phyloP scores from a whole-genome alignment of 1,140 invertebrate genomes.

The Drosophila burlai region DNA sequence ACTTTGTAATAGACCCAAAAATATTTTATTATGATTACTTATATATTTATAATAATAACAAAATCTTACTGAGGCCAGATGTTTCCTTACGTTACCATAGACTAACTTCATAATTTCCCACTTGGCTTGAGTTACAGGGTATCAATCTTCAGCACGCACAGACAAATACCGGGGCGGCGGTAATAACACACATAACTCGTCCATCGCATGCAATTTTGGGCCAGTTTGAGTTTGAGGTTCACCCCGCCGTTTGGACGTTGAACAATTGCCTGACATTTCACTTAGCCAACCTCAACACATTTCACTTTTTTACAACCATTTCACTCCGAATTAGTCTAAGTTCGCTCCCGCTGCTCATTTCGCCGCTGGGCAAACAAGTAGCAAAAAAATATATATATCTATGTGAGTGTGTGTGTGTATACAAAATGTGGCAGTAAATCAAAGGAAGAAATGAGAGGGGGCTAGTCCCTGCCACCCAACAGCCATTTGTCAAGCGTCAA shows the following conservation, averaged over 20 bases:
- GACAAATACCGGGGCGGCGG: slow-evolving; percentile 20
- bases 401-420: slow-evolving; percentile 14
- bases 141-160: slow-evolving; percentile 20
- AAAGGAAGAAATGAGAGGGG: slow-evolving; percentile 35
- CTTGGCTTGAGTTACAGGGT: slow-evolving; percentile 5
- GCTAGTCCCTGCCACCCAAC: slow-evolving; percentile 14
- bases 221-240: slow-evolving; percentile 35
- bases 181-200: slow-evolving; percentile 56
- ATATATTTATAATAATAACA: no score
- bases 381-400: slow-evolving; percentile 40
- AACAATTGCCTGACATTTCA: slow-evolving; percentile 73
- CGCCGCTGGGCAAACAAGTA: slow-evolving; percentile 21
- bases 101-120: neutral
- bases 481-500: slow-evolving; percentile 81
- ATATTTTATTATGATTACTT: no score
- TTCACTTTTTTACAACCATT: slow-evolving; percentile 58
- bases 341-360: slow-evolving; percentile 29
- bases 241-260: slow-evolving; percentile 50
- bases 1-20: no score
- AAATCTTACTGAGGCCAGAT: neutral
- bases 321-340: slow-evolving; percentile 60
- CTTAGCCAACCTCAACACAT: slow-evolving; percentile 66
- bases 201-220: slow-evolving; percentile 52
- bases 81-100: neutral
- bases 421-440: slow-evolving; percentile 75